Evolutionary conservation across 2,113 vertebrate species (phyloP).

Genomic region (Hyaena hyaena): DNA sequence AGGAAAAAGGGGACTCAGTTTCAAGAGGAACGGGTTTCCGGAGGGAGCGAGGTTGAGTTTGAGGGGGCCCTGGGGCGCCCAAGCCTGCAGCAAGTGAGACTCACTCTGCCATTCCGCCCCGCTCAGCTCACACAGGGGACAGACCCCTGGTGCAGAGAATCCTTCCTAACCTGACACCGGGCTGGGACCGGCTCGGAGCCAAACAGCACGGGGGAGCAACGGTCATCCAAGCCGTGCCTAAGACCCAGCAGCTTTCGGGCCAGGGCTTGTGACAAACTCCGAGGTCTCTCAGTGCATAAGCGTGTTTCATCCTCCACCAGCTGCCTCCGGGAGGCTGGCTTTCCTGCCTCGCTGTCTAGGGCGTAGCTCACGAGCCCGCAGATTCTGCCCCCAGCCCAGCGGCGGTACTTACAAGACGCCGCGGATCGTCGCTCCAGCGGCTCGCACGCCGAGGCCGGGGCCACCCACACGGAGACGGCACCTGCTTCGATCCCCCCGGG

Average conservation of each 20-base stretch:
- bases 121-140: no score
- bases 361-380: fast-evolving
- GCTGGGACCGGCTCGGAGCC: background rate
- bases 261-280: fast-evolving
- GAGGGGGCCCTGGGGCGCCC: fast-evolving
- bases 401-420: background rate
- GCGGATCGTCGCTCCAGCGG: fast-evolving
- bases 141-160: fast-evolving
- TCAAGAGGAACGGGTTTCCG: fast-evolving
- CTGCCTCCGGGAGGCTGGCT: fast-evolving
- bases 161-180: background rate
- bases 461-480: background rate
- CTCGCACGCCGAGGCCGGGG: fast-evolving
- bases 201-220: fast-evolving
- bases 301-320: fast-evolving
- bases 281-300: fast-evolving
- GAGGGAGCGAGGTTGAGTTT: fast-evolving
- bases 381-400: background rate
- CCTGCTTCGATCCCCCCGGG: fast-evolving
- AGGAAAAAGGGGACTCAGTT: background rate
- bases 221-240: fast-evolving
- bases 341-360: background rate
- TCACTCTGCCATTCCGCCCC: fast-evolving
- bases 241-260: background rate
- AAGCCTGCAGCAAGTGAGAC: fast-evolving